Conservation (phyloP, 2,797 vertebrate genomes). For the Petrocephalus sullivani region DNA sequence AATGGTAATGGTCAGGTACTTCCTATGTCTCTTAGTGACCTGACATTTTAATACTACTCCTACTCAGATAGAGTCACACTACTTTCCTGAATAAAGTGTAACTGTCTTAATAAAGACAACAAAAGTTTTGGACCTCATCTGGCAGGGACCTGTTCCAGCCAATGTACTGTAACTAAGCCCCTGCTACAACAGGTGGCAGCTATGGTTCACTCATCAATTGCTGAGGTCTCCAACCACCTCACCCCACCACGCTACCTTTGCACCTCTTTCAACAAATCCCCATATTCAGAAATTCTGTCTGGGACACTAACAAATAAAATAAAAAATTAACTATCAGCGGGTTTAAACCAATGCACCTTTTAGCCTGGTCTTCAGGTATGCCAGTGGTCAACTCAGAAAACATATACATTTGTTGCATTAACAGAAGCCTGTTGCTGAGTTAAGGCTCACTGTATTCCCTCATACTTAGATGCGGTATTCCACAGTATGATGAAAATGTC, state of each 20-base stretch:
- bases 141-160: background rate
- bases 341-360: background rate
- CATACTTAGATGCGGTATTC: background rate
- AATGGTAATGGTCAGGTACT: background rate
- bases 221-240: background rate
- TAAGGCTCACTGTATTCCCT: background rate
- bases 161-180: background rate
- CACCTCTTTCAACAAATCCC: background rate
- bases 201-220: background rate
- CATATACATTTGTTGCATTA: background rate
- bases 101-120: background rate
- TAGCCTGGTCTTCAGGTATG: background rate
- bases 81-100: background rate
- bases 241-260: background rate
- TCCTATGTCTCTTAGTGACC: background rate
- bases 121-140: background rate
- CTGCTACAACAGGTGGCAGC: background rate
- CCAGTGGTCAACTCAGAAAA: background rate
- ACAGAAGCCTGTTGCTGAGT: background rate
- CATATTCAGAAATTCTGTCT: background rate
- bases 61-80: background rate
- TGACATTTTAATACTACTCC: background rate
- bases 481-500: slow-evolving; percentile 6
- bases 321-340: background rate
- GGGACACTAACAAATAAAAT: background rate